phyloP scores from a whole-genome alignment of 2,888 invertebrate genomes.

The Caenorhabditis virilis region DNA sequence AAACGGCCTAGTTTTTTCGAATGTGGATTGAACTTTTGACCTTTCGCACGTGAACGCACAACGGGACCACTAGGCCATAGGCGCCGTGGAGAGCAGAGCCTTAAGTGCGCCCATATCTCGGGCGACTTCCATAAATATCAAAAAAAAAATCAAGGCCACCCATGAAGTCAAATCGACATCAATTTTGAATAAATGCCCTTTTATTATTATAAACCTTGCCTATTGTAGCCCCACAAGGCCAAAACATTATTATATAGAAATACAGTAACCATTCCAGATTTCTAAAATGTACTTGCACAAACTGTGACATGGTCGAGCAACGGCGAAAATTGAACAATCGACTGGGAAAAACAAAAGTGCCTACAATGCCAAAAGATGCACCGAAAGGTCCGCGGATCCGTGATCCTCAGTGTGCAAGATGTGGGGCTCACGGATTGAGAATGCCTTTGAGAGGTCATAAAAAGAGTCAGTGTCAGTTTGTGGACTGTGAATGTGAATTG shows the following conservation, averaged over 20 bases:
- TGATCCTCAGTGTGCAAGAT: slow-evolving; percentile 66
- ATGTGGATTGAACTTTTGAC: not conserved
- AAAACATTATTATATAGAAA: no score
- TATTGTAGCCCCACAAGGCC: no score
- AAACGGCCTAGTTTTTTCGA: not conserved
- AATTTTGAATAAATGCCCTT: no score
- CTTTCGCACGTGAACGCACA: no score
- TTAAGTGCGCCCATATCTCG: not conserved
- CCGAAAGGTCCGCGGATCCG: slow-evolving; percentile 37
- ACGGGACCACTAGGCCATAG: no score
- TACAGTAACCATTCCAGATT: slow-evolving; percentile 58
- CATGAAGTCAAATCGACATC: no score
- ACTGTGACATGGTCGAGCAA: slow-evolving; percentile 66
- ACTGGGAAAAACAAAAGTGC: slow-evolving; percentile 30
- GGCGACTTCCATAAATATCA: not conserved
- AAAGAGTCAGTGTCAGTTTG: slow-evolving; percentile 56
- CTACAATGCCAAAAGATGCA: not conserved
- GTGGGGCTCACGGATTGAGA: slow-evolving; percentile 62
- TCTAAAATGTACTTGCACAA: slow-evolving; percentile 53
- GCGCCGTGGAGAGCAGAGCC: not conserved
- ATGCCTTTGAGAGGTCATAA: slow-evolving; percentile 65
- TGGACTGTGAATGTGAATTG: slow-evolving; percentile 53
- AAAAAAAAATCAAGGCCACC: no score
- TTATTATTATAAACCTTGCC: no score
- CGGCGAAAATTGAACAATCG: slow-evolving; percentile 64